Conservation (phyloP, 1,140 invertebrate species). For the Delia radicum region DNA sequence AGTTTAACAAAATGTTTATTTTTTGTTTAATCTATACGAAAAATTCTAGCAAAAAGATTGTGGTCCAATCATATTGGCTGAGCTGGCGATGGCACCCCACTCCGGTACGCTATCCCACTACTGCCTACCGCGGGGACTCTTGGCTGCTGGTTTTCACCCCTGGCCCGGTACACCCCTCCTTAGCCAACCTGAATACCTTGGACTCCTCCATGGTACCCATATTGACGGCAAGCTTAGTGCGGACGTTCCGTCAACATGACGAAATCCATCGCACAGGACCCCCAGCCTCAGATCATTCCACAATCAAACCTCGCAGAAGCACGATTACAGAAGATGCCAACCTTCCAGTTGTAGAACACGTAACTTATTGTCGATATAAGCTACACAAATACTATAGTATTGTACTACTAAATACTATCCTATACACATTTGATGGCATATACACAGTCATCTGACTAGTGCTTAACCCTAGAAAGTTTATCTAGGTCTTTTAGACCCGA, state of each 20-base stretch:
- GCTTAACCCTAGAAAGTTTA: no score
- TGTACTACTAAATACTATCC: no score
- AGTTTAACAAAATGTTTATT: no score
- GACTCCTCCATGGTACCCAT: conserved; percentile 83
- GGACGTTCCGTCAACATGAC: conserved; percentile 81
- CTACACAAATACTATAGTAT: no score
- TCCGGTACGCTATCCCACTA: conserved; percentile 97
- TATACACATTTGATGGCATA: no score
- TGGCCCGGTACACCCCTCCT: conserved; percentile 95
- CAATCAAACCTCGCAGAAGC: conserved; percentile 80
- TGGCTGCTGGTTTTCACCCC: conserved; percentile 95
- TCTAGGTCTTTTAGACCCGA: no score
- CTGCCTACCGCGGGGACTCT: conserved; percentile 94
- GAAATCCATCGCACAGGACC: conserved; percentile 66
- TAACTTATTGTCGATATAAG: no score
- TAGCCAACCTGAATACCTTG: conserved; percentile 81
- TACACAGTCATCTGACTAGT: no score
- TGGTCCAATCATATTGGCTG: conserved; percentile 25
- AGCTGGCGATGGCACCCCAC: conserved; percentile 66
- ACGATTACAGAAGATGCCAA: conserved; percentile 34
- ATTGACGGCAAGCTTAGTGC: conserved; percentile 90
- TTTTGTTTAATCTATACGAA: no score
- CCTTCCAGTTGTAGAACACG: conserved; percentile 25
- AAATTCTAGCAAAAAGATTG: conserved; percentile 23
- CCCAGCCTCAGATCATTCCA: conserved; percentile 86